Evolutionary conservation across 2,797 vertebrate genomes (phyloP).

Genomic region (Tiaroga cobitis): DNA sequence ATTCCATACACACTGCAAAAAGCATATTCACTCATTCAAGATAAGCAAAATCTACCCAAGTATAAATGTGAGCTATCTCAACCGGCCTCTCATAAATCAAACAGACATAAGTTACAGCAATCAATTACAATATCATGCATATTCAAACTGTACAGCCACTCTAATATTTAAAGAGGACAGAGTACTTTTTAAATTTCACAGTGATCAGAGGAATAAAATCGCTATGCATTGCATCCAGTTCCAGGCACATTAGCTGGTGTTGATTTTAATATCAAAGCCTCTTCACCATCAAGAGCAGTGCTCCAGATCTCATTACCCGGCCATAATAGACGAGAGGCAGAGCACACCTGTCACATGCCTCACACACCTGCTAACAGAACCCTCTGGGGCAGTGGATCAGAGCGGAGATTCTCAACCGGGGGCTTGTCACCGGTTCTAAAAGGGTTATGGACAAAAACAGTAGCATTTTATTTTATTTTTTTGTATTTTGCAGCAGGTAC

Average conservation of each 20-base stretch:
- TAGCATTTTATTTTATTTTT: too few species aligned
- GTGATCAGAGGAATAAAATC: constrained; percentile 48
- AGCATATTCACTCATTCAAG: constrained; percentile 29
- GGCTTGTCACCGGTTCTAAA: not conserved
- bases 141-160: constrained; percentile 41
- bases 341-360: constrained; percentile 53
- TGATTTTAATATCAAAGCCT: constrained; percentile 63
- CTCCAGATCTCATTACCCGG: constrained; percentile 57
- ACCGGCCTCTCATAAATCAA: constrained; percentile 27
- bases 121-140: constrained; percentile 37
- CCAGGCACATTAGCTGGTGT: constrained; percentile 42
- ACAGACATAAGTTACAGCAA: constrained; percentile 24
- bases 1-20: not conserved
- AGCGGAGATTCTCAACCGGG: not conserved
- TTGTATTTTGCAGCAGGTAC: too few species aligned
- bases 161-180: constrained; percentile 37
- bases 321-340: constrained; percentile 34
- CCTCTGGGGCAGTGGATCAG: constrained; percentile 2
- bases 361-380: constrained; percentile 20
- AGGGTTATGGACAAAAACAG: not conserved
- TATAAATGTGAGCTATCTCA: not conserved
- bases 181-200: constrained; percentile 42
- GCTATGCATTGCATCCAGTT: constrained; percentile 49
- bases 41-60: constrained; percentile 14
- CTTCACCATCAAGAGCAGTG: constrained; percentile 48